Evolutionary conservation across 2,888 invertebrate genomes (phyloP).

Genomic region (Rhorus exstirpatorius): DNA sequence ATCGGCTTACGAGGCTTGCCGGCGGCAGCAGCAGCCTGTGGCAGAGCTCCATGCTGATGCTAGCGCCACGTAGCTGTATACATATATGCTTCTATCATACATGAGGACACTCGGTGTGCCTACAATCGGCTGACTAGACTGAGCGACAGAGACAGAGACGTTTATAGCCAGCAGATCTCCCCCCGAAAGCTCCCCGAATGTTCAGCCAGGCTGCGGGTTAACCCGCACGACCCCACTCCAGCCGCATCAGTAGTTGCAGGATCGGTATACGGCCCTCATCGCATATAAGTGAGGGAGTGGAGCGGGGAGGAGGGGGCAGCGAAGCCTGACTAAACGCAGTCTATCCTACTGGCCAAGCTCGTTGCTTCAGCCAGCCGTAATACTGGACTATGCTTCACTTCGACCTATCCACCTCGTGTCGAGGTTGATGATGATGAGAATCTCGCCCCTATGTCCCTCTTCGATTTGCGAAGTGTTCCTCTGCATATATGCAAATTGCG

Average conservation of each 20-base stretch:
- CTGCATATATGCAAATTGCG: constrained; percentile 41
- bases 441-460: constrained; percentile 23
- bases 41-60: constrained; percentile 59
- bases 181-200: constrained; percentile 67
- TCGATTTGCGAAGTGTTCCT: constrained; percentile 44
- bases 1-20: constrained; percentile 83
- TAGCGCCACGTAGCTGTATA: neutral
- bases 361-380: constrained; percentile 34
- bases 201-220: constrained; percentile 63
- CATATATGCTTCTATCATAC: neutral
- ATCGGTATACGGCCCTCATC: constrained; percentile 25
- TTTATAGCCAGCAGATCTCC: constrained; percentile 50
- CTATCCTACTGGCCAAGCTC: constrained; percentile 44
- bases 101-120: constrained; percentile 52
- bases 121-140: constrained; percentile 35
- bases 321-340: constrained; percentile 61
- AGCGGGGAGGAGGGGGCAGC: constrained; percentile 4
- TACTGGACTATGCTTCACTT: constrained; percentile 53
- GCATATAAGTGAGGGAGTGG: neutral
- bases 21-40: constrained; percentile 63
- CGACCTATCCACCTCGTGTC: constrained; percentile 25
- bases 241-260: constrained; percentile 50
- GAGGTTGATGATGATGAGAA: constrained; percentile 51
- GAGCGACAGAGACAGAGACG: constrained; percentile 60
- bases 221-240: constrained; percentile 62